These are phyloP conservation scores for Schizotus pectinicornis DNA, from an alignment of 2,888 invertebrate species.

Conservation along the genomic window DNA sequence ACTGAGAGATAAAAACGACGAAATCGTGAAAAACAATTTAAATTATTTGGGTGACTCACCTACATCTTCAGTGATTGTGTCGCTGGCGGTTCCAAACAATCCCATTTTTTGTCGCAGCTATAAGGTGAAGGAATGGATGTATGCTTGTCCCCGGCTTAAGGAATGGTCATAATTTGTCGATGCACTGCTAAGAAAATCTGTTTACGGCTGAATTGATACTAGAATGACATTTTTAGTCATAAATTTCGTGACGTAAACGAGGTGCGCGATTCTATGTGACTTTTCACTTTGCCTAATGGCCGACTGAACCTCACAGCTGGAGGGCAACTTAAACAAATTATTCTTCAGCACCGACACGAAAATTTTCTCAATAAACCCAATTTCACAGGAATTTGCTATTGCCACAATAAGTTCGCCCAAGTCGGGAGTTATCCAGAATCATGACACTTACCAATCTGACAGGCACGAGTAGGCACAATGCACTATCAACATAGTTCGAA, in stretches of 20 bases:
- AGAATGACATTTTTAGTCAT: conserved; percentile 8
- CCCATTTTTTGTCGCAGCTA: conserved; percentile 38
- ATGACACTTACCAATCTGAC: too few species aligned
- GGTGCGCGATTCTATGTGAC: too few species aligned
- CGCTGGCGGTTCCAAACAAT: conserved; percentile 44
- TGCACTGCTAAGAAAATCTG: background rate
- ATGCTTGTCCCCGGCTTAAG: background rate
- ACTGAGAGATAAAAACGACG: conserved; percentile 1
- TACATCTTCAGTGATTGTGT: conserved; percentile 45
- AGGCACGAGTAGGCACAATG: too few species aligned
- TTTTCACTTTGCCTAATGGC: too few species aligned
- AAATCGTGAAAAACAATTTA: conserved; percentile 10
- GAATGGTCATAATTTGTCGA: background rate
- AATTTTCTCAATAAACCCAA: too few species aligned
- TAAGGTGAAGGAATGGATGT: background rate
- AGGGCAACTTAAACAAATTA: too few species aligned
- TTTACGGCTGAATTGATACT: background rate
- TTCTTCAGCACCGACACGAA: too few species aligned
- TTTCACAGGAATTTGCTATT: too few species aligned
- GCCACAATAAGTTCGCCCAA: too few species aligned
- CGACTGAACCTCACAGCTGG: too few species aligned
- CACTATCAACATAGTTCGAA: too few species aligned
- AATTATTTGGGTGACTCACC: conserved; percentile 44
- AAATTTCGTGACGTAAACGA: conserved; percentile 18
- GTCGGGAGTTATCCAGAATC: too few species aligned